Conservation (phyloP, 2,888 invertebrate species). For the Polyommatus icarus region DNA sequence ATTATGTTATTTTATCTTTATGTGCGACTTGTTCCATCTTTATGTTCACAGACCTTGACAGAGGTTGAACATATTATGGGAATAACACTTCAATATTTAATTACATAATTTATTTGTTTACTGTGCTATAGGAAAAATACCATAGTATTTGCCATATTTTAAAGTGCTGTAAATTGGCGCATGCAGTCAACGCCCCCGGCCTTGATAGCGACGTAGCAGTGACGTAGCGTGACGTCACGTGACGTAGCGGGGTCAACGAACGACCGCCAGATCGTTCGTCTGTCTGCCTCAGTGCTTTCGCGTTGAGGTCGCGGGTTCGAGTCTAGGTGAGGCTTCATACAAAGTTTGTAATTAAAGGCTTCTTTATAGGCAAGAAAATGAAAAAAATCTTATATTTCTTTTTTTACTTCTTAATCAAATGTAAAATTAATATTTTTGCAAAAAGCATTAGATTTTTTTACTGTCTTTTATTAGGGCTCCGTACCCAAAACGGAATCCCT, state of each 20-base stretch:
- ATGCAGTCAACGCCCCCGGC: slow-evolving; percentile 60
- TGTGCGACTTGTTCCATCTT: too few relatives aligned
- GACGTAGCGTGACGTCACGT: slow-evolving; percentile 62
- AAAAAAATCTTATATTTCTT: too few relatives aligned
- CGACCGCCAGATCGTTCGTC: slow-evolving; percentile 45
- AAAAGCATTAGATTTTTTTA: too few relatives aligned
- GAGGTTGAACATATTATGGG: too few relatives aligned
- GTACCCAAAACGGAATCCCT: too few relatives aligned
- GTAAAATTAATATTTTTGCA: too few relatives aligned
- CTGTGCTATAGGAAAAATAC: background rate
- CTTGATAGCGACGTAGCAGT: slow-evolving; percentile 37
- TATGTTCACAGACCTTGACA: too few relatives aligned
- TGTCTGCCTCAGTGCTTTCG: background rate
- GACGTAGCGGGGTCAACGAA: slow-evolving; percentile 59
- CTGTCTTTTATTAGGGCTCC: too few relatives aligned
- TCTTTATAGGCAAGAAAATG: too few relatives aligned
- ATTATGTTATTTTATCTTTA: too few relatives aligned
- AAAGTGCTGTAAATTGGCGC: slow-evolving; percentile 52
- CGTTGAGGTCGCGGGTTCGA: slow-evolving; percentile 4
- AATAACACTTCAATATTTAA: background rate
- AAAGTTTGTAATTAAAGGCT: too few relatives aligned
- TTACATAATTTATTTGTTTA: background rate
- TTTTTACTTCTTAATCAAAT: too few relatives aligned
- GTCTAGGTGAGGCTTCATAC: background rate
- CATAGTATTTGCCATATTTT: background rate